These are phyloP conservation scores for Hormiphora californensis DNA, from an alignment of 37 sponge, comb jelly and placozoan species.

Conservation along the genomic window DNA sequence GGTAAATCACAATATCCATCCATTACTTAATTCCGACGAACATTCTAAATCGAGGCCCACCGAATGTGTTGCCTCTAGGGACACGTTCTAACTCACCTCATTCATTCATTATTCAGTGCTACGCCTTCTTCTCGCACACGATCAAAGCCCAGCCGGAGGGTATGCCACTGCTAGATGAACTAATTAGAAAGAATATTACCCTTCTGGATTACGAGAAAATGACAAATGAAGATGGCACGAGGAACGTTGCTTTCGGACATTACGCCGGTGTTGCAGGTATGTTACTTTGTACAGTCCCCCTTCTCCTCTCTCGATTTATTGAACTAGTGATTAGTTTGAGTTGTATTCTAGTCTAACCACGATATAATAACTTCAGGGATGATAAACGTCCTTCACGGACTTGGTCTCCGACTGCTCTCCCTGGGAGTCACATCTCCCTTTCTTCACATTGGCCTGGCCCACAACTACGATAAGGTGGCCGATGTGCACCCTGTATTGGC, in stretches of 20 bases:
- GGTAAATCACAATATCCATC: conserved; percentile 38
- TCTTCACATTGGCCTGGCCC: conserved; percentile 74
- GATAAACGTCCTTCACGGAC: conserved; percentile 89
- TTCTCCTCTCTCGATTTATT: background rate
- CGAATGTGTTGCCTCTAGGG: no score
- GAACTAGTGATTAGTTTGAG: background rate
- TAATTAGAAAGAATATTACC: conserved; percentile 74
- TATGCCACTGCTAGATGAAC: conserved; percentile 83
- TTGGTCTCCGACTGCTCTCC: conserved; percentile 79
- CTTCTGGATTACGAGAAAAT: conserved; percentile 91
- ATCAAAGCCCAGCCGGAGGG: conserved; percentile 92
- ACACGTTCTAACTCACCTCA: no score
- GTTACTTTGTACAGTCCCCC: background rate
- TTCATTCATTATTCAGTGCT: conserved; percentile 50
- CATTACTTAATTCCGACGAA: conserved; percentile 69
- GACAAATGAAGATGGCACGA: conserved; percentile 61
- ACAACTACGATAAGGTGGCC: conserved; percentile 76
- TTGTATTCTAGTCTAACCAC: no score
- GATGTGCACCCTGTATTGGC: conserved; percentile 78
- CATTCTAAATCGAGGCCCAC: no score
- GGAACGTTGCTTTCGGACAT: conserved; percentile 92
- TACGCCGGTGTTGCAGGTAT: conserved; percentile 86
- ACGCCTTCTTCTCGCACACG: conserved; percentile 96
- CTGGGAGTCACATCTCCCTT: conserved; percentile 93
- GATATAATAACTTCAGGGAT: conserved; percentile 56